phyloP scores from a whole-genome alignment of 1,140 invertebrate species.

The Drosophila equinoxialis region DNA sequence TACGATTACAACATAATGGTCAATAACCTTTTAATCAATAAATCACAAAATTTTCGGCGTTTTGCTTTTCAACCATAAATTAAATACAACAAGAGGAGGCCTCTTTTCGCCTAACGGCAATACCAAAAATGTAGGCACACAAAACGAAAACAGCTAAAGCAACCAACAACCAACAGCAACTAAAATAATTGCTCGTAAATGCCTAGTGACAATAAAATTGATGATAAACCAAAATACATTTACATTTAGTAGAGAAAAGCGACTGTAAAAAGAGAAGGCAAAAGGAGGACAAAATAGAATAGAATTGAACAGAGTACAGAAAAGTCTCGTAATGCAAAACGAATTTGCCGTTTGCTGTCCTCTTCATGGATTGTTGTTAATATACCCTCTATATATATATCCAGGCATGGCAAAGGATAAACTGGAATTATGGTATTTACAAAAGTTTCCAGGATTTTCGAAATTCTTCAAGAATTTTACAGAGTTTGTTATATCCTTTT shows the following conservation, averaged over 20 bases:
- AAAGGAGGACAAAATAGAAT: slow-evolving; percentile 19
- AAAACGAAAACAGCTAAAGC: slow-evolving; percentile 7
- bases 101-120: slow-evolving; percentile 9
- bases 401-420: neutral
- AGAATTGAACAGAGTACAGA: slow-evolving; percentile 45
- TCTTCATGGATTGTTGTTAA: slow-evolving; percentile 35
- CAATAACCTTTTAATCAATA: slow-evolving; percentile 76
- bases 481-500: too few relatives aligned
- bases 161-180: slow-evolving; percentile 56
- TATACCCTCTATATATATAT: neutral
- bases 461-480: too few relatives aligned
- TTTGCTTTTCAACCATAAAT: slow-evolving; percentile 68
- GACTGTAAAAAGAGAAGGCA: slow-evolving; percentile 39
- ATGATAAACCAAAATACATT: slow-evolving; percentile 71
- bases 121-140: slow-evolving; percentile 2
- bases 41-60: slow-evolving; percentile 69
- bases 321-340: slow-evolving; percentile 62
- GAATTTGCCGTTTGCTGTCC: slow-evolving; percentile 49
- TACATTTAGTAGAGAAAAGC: slow-evolving; percentile 25
- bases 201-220: slow-evolving; percentile 80
- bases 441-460: neutral
- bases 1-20: slow-evolving; percentile 53
- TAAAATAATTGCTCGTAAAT: slow-evolving; percentile 78
- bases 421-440: neutral
- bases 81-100: slow-evolving; percentile 53